Percentiles rank a stretch among this genome's conserved stretches.
Conservation (phyloP, 1,140 invertebrate species). For the Acromyrmex echinatior region DNA sequence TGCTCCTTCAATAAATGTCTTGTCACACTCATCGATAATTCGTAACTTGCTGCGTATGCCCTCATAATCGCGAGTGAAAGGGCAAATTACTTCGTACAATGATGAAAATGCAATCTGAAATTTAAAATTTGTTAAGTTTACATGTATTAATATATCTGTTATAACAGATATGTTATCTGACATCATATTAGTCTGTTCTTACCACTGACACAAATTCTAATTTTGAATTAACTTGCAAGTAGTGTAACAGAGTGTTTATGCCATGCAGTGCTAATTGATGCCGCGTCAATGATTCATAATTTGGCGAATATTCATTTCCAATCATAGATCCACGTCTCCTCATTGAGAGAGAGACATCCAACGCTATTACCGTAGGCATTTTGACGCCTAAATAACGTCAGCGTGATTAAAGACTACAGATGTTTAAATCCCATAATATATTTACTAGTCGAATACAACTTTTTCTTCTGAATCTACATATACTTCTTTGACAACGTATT, state of each 20-base stretch:
- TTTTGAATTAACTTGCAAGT: conserved; percentile 93
- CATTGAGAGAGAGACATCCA: conserved; percentile 94
- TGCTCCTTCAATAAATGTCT: conserved; percentile 93
- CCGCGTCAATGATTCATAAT: conserved; percentile 86
- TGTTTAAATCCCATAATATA: neutral
- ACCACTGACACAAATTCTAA: conserved; percentile 97
- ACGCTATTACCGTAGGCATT: conserved; percentile 93
- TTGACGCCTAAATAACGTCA: conserved; percentile 69
- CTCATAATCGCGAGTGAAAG: conserved; percentile 95
- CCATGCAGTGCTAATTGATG: conserved; percentile 93
- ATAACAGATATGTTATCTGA: neutral
- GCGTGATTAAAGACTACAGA: neutral
- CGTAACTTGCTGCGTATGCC: conserved; percentile 91
- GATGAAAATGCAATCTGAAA: conserved; percentile 92
- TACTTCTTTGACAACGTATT: neutral
- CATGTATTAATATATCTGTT: conserved; percentile 25
- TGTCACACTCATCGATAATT: conserved; percentile 93
- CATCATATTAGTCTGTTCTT: conserved; percentile 76
- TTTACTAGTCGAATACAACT: neutral
- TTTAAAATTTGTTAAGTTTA: conserved; percentile 34
- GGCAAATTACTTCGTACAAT: conserved; percentile 91
- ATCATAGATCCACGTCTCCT: conserved; percentile 88
- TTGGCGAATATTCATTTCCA: conserved; percentile 84
- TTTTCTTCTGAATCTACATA: neutral
- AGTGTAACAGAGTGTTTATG: conserved; percentile 94